Evolutionary conservation across 2,888 invertebrate species (phyloP).

Genomic region (Synergus gifuensis): DNA sequence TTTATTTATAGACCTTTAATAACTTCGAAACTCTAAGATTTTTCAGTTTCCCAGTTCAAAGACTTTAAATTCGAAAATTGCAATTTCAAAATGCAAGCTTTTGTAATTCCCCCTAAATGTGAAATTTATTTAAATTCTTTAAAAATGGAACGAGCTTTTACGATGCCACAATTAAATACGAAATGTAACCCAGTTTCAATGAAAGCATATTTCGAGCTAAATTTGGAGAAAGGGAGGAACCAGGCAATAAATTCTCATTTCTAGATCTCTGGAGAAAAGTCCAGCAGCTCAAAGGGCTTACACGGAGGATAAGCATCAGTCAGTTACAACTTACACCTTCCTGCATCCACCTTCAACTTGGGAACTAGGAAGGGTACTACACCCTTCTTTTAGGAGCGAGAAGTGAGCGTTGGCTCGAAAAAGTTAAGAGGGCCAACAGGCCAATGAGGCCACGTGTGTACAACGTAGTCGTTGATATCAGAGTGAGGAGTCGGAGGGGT

Average conservation of each 20-base stretch:
- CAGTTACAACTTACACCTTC: conserved; percentile 22
- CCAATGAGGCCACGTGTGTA: conserved; percentile 44
- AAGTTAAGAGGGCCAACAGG: conserved; percentile 47
- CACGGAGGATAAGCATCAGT: conserved; percentile 16
- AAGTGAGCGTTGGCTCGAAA: conserved; percentile 37
- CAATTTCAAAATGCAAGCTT: too few relatives aligned
- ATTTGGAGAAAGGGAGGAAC: background rate
- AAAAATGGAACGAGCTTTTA: background rate
- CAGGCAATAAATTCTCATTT: background rate
- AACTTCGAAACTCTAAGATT: too few relatives aligned
- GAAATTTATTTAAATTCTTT: background rate
- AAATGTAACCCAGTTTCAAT: conserved; percentile 3
- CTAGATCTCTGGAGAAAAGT: conserved; percentile 9
- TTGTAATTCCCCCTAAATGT: background rate
- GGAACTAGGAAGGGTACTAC: conserved; percentile 22
- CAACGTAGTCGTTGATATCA: conserved; percentile 60
- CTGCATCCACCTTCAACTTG: conserved; percentile 4
- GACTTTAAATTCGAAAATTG: too few relatives aligned
- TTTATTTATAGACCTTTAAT: too few relatives aligned
- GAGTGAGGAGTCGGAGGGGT: conserved; percentile 56
- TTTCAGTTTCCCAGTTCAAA: too few relatives aligned
- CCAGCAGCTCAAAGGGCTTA: conserved; percentile 3
- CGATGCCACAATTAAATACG: background rate
- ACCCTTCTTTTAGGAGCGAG: conserved; percentile 24
- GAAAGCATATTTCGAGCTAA: conserved; percentile 1